Evolutionary conservation across 2,797 vertebrate genomes (phyloP).

Genomic region (Euthynnus affinis): DNA sequence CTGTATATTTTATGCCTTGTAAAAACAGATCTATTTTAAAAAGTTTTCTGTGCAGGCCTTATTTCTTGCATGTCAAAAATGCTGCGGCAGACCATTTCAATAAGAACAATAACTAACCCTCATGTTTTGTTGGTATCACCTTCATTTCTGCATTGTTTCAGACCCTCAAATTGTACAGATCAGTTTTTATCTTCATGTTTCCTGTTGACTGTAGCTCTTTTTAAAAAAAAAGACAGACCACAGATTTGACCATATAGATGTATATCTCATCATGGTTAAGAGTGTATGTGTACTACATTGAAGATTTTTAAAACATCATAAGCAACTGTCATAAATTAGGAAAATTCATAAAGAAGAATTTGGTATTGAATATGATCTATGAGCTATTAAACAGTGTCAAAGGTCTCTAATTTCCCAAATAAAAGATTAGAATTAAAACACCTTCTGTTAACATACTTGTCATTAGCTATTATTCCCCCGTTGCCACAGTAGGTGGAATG

Average conservation of each 20-base stretch:
- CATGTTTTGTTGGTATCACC: background rate
- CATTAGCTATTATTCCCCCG: slow-evolving; percentile 1
- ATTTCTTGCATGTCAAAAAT: background rate
- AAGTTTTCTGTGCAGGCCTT: background rate
- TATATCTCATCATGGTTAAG: background rate
- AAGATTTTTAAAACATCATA: background rate
- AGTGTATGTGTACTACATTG: background rate
- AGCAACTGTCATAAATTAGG: background rate
- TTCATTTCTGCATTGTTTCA: background rate
- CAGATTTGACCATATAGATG: background rate
- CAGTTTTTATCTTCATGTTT: background rate
- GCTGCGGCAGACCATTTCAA: background rate
- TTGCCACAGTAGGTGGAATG: background rate
- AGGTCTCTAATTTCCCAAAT: slow-evolving; percentile 16
- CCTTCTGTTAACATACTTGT: slow-evolving; percentile 14
- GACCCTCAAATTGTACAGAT: background rate
- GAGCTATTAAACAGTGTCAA: slow-evolving; percentile 11
- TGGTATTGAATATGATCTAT: background rate
- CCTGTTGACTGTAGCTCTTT: background rate
- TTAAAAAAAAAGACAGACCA: background rate
- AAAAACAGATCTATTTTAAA: background rate
- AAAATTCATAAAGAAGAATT: slow-evolving; percentile 4
- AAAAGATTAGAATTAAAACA: slow-evolving; percentile 4
- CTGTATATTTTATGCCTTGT: background rate
- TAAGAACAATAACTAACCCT: background rate